Conservation (phyloP, 2,797 vertebrate genomes). For the Diglossa cyanea region DNA sequence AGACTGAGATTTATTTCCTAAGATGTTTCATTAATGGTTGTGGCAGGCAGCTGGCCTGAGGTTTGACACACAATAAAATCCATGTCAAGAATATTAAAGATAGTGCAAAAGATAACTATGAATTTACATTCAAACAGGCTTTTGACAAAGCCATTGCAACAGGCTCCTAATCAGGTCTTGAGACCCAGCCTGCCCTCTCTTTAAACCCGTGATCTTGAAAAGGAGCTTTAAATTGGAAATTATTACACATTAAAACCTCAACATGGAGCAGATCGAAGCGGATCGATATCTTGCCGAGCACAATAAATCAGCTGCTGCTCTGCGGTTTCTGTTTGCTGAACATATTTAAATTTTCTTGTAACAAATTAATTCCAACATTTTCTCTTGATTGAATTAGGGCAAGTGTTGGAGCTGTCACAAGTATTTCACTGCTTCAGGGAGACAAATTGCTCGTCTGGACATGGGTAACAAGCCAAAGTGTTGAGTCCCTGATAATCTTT, state of each 20-base stretch:
- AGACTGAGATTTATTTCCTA: conserved; percentile 86
- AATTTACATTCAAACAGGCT: conserved; percentile 97
- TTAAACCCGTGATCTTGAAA: conserved; percentile 96
- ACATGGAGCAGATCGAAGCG: conserved; percentile 91
- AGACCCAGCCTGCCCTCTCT: conserved; percentile 88
- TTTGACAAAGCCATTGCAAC: conserved; percentile 96
- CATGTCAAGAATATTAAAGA: conserved; percentile 92
- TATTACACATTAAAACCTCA: conserved; percentile 99
- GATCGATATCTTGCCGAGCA: conserved; percentile 97
- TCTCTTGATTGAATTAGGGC: conserved; percentile 99
- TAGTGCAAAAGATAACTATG: conserved; percentile 89
- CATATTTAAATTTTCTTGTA: conserved; percentile 99
- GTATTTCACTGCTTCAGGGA: conserved; percentile 98
- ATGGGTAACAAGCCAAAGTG: conserved; percentile 99
- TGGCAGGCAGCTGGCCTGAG: conserved; percentile 81
- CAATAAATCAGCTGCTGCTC: conserved; percentile 98
- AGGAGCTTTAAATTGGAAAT: conserved; percentile 99
- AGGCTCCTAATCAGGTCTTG: conserved; percentile 92
- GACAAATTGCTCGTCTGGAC: conserved; percentile 99
- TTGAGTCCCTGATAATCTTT: conserved; percentile 99
- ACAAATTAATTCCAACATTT: conserved; percentile 99
- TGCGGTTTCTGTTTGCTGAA: conserved; percentile 93
- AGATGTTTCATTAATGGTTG: conserved; percentile 87
- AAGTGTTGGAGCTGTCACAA: conserved; percentile 99
- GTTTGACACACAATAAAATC: conserved; percentile 92